Base-by-base conservation (phyloP, 2,113 vertebrate species). In the Trichechus manatus region DNA sequence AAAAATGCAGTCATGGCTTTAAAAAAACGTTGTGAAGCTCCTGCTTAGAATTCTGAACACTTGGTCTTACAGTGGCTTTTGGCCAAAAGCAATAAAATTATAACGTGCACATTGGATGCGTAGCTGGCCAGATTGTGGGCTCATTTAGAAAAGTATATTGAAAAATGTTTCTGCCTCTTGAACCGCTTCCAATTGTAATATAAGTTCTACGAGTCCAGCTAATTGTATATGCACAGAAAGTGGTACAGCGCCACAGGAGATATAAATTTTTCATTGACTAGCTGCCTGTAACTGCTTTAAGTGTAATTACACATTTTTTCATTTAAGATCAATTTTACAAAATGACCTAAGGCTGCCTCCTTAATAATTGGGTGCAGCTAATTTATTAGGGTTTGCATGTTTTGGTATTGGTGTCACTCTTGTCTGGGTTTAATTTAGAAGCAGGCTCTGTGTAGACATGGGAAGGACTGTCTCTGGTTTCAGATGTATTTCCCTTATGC, bases 221-320 rank as follows among this genome's bases (percentile, higher is more conserved):
- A 94, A 97, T 96, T 97, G 97, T 97, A 97, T 89, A 91, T 90
- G 74, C 64, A 88, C 77, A 92, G 85, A 95, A 87, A 84, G 77
- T 93, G 85, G 50, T 97, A 91, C 94, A 90, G 85, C n/a, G 97
- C 31, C 92, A 96, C 5, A 14, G 95, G 68, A 93, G 94, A 96
- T 91, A 88, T 2, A 13, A 1, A 0, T 63, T 97, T 98, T 97
- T 97, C 29, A 50, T 85, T 96, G 97, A 82, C 91, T 97, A 97
- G 80, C 77, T 64, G 56, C 83, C 64, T 97, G 63, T 84, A 92
- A 64, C 83, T 93, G 25, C 94, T 96, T 97, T 83, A 90, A 97
- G 84, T 97, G 95, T 97, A 97, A 97, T 97, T 93, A 97, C 85
- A 94, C 93, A 96, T 93, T 64, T 97, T 97, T 91, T 96, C 94